Base-by-base conservation (phyloP, 2,797 vertebrate species). In the Hozukius guyotensis region DNA sequence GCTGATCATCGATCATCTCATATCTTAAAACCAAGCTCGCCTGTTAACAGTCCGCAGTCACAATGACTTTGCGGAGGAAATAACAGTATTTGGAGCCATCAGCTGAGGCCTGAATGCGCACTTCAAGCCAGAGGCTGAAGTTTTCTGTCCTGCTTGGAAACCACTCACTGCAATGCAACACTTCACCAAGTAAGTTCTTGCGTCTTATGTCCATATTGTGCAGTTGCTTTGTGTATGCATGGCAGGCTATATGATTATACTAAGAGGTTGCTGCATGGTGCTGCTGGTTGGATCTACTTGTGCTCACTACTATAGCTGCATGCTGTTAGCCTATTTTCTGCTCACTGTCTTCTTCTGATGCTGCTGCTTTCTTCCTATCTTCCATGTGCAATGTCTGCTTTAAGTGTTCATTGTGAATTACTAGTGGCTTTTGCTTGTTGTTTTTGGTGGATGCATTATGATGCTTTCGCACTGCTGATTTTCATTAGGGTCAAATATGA, bases 41-140 rank as follows among this genome's bases (percentile, higher is more conserved):
- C 36, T 22, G 2, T 49, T 4, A 22, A 31, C 20, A 2, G 18
- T 29, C 16, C 32, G 6, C 6, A 46, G 10, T 12, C 5, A 34
- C 14, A 71, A 6, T n/a, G 34, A 59, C 22, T 55, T 18, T 22
- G 12, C 16, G 2, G 42, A 65, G 34, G 25, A 42, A 16, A 22
- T 29, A 0, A 24, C 1, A 3, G 24, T 34, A 8, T 61, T 34
- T 52, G 60, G n/a, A 14, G 5, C 24, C 6, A 16, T 11, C 10
- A 31, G 22, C 46, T n/a, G 32, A 0, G 5, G 42, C 42, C 24
- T 36, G 5, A 14, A 57, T 12, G 32, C 20, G 0, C 32, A 12
- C 42, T 24, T 14, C 1, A 13, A 55, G 18, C 1, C 16, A 1
- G 4, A 25, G 4, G 6, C 1, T 31, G 38, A 18, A 1, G n/a